Percentiles rank a stretch among this genome's conserved stretches.
These are phyloP conservation scores for Laodelphax striatellus DNA, from an alignment of 1,140 invertebrate species.

Conservation along the genomic window DNA sequence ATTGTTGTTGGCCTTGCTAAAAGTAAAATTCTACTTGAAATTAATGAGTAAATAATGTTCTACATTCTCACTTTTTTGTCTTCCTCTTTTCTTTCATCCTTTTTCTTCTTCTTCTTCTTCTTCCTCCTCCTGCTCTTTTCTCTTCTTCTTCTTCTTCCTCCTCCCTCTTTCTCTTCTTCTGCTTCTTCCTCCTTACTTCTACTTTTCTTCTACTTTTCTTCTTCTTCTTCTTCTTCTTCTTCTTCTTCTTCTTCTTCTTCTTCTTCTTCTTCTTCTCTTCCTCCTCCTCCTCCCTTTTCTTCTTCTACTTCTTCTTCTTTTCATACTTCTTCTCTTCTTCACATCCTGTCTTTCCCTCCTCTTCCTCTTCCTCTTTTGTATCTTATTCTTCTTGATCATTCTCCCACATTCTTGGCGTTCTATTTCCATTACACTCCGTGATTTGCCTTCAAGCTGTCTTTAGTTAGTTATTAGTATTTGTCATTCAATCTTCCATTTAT, in stretches of 20 bases:
- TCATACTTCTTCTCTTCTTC: neutral
- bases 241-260: conserved; percentile 8
- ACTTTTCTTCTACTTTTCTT: neutral
- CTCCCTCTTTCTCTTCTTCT: conserved; percentile 16
- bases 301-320: conserved; percentile 5
- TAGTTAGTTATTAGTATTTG: too few species aligned
- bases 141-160: conserved; percentile 7
- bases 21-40: too few species aligned
- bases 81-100: neutral
- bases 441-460: too few species aligned
- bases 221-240: conserved; percentile 2
- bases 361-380: too few species aligned
- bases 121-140: neutral
- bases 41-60: too few species aligned
- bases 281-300: conserved; percentile 7
- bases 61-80: neutral
- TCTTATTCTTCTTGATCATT: too few species aligned
- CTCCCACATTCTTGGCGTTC: too few species aligned
- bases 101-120: too few species aligned
- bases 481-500: too few species aligned
- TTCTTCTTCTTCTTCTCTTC: conserved; percentile 6
- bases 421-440: too few species aligned
- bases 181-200: neutral
- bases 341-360: neutral
- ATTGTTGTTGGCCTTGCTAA: too few species aligned